phyloP scores from a whole-genome alignment of 1,140 invertebrate genomes.

The Macrostomum lignano region DNA sequence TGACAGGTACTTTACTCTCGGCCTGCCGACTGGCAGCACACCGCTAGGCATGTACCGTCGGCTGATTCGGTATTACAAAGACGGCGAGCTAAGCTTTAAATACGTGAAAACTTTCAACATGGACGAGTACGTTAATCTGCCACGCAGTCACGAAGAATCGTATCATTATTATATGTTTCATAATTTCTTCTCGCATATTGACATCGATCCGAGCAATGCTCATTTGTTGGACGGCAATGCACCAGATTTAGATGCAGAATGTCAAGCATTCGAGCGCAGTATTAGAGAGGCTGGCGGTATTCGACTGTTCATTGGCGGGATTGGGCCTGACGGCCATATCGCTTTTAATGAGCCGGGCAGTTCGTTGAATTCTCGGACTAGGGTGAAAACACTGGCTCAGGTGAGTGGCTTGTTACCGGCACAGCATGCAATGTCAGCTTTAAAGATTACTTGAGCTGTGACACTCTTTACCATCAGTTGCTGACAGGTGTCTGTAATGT shows the following conservation, averaged over 20 bases:
- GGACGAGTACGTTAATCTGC: slow-evolving; percentile 81
- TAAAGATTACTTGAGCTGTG: too few species aligned
- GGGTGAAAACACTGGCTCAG: slow-evolving; percentile 74
- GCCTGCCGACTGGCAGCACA: slow-evolving; percentile 77
- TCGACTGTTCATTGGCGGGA: slow-evolving; percentile 77
- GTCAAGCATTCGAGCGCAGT: slow-evolving; percentile 51
- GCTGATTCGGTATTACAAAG: slow-evolving; percentile 60
- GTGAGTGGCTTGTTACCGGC: too few species aligned
- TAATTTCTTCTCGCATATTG: slow-evolving; percentile 91
- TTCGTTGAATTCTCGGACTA: slow-evolving; percentile 62
- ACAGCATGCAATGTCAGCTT: too few species aligned
- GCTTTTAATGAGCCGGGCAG: slow-evolving; percentile 86
- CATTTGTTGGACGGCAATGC: slow-evolving; percentile 88
- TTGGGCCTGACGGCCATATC: slow-evolving; percentile 94
- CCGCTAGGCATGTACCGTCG: slow-evolving; percentile 79
- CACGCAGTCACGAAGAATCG: slow-evolving; percentile 71
- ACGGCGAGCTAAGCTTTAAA: slow-evolving; percentile 71
- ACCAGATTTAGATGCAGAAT: slow-evolving; percentile 51
- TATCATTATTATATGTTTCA: slow-evolving; percentile 98
- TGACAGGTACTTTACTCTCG: slow-evolving; percentile 62
- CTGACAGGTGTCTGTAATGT: too few species aligned
- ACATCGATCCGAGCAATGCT: slow-evolving; percentile 70
- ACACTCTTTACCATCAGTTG: too few species aligned
- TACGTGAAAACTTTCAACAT: slow-evolving; percentile 98
- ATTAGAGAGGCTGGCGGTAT: slow-evolving; percentile 68